Base-by-base conservation (phyloP, 2,888 invertebrate species). In the Salticus scenicus region DNA sequence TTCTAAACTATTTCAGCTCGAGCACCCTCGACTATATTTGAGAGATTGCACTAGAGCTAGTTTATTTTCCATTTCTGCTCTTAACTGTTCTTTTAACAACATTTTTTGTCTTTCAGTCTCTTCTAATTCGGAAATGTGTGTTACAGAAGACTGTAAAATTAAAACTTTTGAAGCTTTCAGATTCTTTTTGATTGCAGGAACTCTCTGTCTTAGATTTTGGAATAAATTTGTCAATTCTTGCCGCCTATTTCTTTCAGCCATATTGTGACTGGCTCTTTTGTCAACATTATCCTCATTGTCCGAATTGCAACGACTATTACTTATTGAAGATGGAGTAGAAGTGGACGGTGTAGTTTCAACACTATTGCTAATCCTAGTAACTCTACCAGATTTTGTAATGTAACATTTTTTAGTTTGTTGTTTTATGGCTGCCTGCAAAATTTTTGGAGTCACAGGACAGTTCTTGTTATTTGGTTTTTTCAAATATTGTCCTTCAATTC, bases 291-390 rank as follows among this genome's bases (percentile, higher is more conserved):
- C 14, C 5, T 41, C 42, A 1, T 12, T 27, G 31, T 37, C 37
- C 5, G 37, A 37, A 24, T 24, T 24, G 24, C 69, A 69, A 5
- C 31, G 37, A 69, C 69, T 69, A 27, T 42, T 70, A 20, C 8
- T 8, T 5, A n/a, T 24, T 20, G 41, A 41, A 12, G 70, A 42
- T 12, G 37, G 41, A 5, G 41, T 28, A 4, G 76, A 76, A 24
- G 28, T 33, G 2, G 67, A 42, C 4, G 76, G 76, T 1, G 67
- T 67, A 0, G 76, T 76, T 30, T 76, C 76, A 28, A 76, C 67
- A 51, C 76, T 76, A 31, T 67, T 67, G 2, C 8, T 0, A 30
- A 72, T 1, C n/a, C 57, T 72, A 8, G 31, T 24, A 1, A 28
- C 5, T 51, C 47, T 72, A 24, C 17, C 4, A 17, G 57, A 24